Evolutionary conservation across 2,797 vertebrate genomes (phyloP), one percentile per base, ranked within the genome.

Genomic region (Rhinophrynus dorsalis): DNA sequence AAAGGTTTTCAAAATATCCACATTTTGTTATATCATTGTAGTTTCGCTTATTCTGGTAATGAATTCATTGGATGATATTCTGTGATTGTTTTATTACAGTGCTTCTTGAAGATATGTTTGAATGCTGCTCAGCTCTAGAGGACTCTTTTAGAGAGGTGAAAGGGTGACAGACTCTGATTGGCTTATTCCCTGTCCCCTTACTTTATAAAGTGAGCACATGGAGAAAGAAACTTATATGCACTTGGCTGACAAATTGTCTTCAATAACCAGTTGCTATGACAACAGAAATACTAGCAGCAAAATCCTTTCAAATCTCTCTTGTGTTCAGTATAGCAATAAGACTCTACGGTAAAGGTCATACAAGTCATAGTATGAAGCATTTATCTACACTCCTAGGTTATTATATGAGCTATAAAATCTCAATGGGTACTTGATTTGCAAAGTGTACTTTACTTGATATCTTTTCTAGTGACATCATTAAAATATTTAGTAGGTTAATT

Each of bases 191-290:
- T 24, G 37, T 32, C 55, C 32, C 54, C 11, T 38, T 32, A 51
- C 32, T 40, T 27, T 52, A 51, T 30, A 61, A 35, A 60, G 26
- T 44, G 27, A 60, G 55, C 29, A 52, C 18, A 52, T 42, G 26
- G 17, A 15, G 56, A 11, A 30, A 10, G 51, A 68, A 61, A 60
- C 56, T 52, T 68, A 38, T 37, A 40, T 52, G 35, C 37, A 32
- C 67, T 68, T 21, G 11, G 35, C n/a, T 68, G 67, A 68, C 56
- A 60, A 44, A 60, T 61, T 60, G 56, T 30, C 67, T 68, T 32
- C 67, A 68, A 60, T 68, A 60, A 60, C 24, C 27, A 52, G 67
- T 68, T 60, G 3, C 56, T 23, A 60, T 59, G 57, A 52, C 67
- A 54, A 68, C 56, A 60, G 56, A 68, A 59, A 42, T 51, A 52